Base-by-base conservation (phyloP, 2,888 invertebrate species). In the Agrochola lychnidis region DNA sequence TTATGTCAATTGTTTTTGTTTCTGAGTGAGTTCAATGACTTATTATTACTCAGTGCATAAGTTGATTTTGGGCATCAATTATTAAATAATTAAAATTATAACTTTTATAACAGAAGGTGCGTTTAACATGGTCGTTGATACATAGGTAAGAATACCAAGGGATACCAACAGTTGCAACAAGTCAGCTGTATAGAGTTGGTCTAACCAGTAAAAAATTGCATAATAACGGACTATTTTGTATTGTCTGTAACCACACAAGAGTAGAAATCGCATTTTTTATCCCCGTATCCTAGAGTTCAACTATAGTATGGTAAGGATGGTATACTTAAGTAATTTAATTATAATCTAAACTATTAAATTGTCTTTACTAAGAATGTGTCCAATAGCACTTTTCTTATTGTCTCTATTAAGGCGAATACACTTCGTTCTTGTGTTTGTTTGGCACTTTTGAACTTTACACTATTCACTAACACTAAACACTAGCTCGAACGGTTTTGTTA, bases 201-300 rank as follows among this genome's bases (percentile, higher is more conserved):
- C 30, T 70, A 4, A n/a, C 3, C 19, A 66, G 0, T 9, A 4
- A 7, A 36, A 36, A 36, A 0, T 6, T 22, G 5, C 16, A n/a
- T 6, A 19, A 6, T 56, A 0, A 30, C 25, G 5, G 14, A 4
- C 19, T 9, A 2, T 53, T 51, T 42, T 22, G 0, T n/a, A 40
- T 4, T 3, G 5, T 7, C 0, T 6, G 14, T 6, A 14, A 4
- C n/a, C 10, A 36, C 0, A 22, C 10, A 19, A 2, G 3, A 1
- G 1, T 2, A 10, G 0, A 30, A n/a, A 53, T 30, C 4, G 7
- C 16, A 22, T 6, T 30, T 30, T 30, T 30, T 30, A 1, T 30
- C 2, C 2, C 30, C 30, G 1, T 30, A 30, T 30, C 30, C 30
- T 30, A 30, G 30, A 1, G 30, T 30, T 1, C 30, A 30, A 30